Evolutionary conservation across 1,140 invertebrate genomes (phyloP), one percentile per base, ranked within the genome.

Genomic region (Aphelenchoides besseyi): DNA sequence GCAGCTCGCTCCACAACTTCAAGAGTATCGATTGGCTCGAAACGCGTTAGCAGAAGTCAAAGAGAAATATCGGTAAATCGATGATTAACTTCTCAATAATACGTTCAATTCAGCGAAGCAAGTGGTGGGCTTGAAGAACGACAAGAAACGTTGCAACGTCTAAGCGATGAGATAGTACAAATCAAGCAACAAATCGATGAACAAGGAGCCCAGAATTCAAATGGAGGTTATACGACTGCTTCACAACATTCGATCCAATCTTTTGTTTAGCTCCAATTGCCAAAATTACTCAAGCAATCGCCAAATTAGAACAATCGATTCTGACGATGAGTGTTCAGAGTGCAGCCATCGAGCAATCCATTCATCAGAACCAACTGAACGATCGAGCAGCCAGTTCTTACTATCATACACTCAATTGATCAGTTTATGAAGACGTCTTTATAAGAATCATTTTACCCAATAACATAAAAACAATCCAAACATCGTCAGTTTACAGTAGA

Each of bases 151-250:
- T 86, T 96, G 71, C 90, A 90, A 68, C 69, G 86, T 86, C 86
- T 95, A 16, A 90, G 90, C 3, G 91, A 93, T 78, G 92, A 93
- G 84, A 87, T 95, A 32, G 92, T 95, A 73, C 88, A 89, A 78
- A 88, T 94, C 0, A 95, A 95, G 85, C 91, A 91, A 82, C 91
- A 94, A 85, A 93, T 95, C 87, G 94, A 97, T 84, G 92, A 94
- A 79, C 88, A 72, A 61, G 57, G 57, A 32, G 32, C 63, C 1
- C 23, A 71, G 1, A 75, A 70, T 16, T 67, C 35, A n/a, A 64
- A 69, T 28, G 52, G 18, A 92, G 57, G 68, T 69, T n/a, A 71
- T 28, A 18, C 26, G 57, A 16, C 57, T 53, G 12, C 57, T 9
- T 61, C 57, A 48, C 5, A 64, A 8, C 9, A n/a, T 61, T 64